Evolutionary conservation across 92 coral and sea anemone species (phyloP), one percentile per base, ranked within the genome.

Genomic region (Phenganax marumi): DNA sequence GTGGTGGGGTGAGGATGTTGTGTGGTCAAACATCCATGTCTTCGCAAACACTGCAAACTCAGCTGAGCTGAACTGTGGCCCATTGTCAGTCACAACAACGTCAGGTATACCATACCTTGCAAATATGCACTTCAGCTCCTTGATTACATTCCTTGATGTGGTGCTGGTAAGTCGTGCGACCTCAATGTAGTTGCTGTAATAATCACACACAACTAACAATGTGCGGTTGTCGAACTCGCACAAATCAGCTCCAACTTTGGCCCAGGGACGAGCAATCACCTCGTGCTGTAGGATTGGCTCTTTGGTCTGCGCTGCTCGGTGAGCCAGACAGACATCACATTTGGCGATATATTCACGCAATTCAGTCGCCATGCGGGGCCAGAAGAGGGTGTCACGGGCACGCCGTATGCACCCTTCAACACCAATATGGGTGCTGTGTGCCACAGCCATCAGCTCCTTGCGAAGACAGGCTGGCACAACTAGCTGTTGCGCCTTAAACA

Each of bases 261-360:
- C 60, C 90, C 86, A 87, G 47, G 84, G 86, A 25, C 72, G 52
- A 16, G 72, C 70, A n/a, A 21, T 49, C 18, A 86, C 23, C 23
- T 80, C 85, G 49, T 84, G 85, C 24, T 78, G 85, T n/a, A n/a
- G 26, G 64, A 84, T 13, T n/a, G 91, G 88, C 33, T 88, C 91
- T 82, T 80, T 84, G 83, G 70, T 75, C 54, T 58, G 85, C 19
- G 63, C 51, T 47, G 49, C 52, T 11, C 58, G 84, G 26, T 79
- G 52, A 7, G 79, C 75, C 66, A 73, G 4, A 52, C 83, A 88
- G 61, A 75, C 69, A 50, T 79, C 88, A 76, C 86, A 79, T 69
- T 80, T 84, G 13, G 79, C 18, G 12, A 80, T 80, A 69, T 73
- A 84, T 51, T 74, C 85, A 56, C 62, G 69, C 68, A 84, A 50